These are phyloP conservation scores for Scomber colias DNA, from an alignment of 2,113 vertebrate genomes.

Conservation along the genomic window DNA sequence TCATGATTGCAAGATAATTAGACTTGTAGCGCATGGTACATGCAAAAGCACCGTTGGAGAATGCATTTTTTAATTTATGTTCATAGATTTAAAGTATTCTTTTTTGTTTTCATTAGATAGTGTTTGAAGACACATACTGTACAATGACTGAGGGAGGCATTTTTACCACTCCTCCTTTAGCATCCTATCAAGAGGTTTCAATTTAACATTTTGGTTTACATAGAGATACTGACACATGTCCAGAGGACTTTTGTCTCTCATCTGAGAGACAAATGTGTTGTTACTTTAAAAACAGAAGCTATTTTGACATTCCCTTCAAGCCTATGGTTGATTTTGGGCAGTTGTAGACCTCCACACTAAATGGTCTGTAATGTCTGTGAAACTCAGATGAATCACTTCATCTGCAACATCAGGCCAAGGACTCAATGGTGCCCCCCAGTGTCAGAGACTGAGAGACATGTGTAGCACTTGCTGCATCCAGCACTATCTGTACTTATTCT, in stretches of 20 bases:
- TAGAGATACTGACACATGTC: constrained; percentile 19
- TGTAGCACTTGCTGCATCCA: constrained; percentile 76
- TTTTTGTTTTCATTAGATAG: constrained; percentile 38
- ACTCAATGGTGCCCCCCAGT: constrained; percentile 73
- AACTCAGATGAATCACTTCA: constrained; percentile 64
- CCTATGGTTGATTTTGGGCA: constrained; percentile 39
- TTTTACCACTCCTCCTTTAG: constrained; percentile 41
- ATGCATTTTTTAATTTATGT: constrained; percentile 54
- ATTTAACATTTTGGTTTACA: constrained; percentile 45
- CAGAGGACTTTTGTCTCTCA: constrained; percentile 33
- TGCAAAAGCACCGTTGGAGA: constrained; percentile 71
- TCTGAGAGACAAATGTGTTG: constrained; percentile 24
- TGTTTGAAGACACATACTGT: constrained; percentile 78
- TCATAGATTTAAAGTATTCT: constrained; percentile 50
- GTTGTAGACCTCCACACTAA: constrained; percentile 39
- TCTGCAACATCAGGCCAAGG: constrained; percentile 71
- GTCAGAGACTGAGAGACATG: constrained; percentile 62
- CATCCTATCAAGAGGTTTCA: constrained; percentile 28
- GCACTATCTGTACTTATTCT: constrained; percentile 64
- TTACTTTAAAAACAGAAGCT: constrained; percentile 37
- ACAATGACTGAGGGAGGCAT: constrained; percentile 51
- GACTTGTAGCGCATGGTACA: constrained; percentile 79
- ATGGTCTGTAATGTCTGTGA: constrained; percentile 65
- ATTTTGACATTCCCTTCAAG: constrained; percentile 49
- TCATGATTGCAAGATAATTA: constrained; percentile 68